These are phyloP conservation scores for Apamea anceps DNA, from an alignment of 2,888 invertebrate species.

Conservation along the genomic window DNA sequence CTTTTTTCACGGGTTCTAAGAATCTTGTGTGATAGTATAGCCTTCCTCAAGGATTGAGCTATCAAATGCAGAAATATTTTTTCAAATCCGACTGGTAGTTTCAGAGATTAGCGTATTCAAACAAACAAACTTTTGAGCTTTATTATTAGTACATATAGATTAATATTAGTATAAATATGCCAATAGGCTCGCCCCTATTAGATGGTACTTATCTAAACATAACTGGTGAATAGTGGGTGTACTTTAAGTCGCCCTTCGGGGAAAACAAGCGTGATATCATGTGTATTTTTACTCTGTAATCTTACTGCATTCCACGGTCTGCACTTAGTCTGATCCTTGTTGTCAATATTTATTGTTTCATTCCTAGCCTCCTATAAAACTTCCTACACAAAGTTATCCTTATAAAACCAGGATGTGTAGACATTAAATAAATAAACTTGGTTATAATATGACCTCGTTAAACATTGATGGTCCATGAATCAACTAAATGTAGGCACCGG, in stretches of 20 bases:
- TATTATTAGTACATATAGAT: too few species aligned
- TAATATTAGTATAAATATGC: not conserved
- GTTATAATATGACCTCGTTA: conserved; percentile 21
- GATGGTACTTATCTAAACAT: not conserved
- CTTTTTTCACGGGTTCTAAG: too few species aligned
- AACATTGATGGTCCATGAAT: conserved; percentile 7
- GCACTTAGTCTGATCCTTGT: not conserved
- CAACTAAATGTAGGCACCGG: not conserved
- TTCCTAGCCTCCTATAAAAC: not conserved
- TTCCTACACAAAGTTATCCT: conserved; percentile 7
- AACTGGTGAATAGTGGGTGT: not conserved
- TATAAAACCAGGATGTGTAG: conserved; percentile 2
- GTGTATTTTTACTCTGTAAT: not conserved
- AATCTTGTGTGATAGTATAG: too few species aligned
- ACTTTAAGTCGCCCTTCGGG: not conserved
- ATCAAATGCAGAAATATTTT: too few species aligned
- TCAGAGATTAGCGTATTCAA: too few species aligned
- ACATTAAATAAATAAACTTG: conserved; percentile 17
- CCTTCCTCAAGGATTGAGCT: too few species aligned
- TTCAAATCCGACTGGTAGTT: too few species aligned
- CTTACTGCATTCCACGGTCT: not conserved
- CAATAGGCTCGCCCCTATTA: not conserved
- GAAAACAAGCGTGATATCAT: not conserved
- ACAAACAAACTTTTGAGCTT: too few species aligned
- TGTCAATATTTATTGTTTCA: not conserved